phyloP scores from a whole-genome alignment of 1,140 invertebrate genomes.

The Drosophila tropicalis region DNA sequence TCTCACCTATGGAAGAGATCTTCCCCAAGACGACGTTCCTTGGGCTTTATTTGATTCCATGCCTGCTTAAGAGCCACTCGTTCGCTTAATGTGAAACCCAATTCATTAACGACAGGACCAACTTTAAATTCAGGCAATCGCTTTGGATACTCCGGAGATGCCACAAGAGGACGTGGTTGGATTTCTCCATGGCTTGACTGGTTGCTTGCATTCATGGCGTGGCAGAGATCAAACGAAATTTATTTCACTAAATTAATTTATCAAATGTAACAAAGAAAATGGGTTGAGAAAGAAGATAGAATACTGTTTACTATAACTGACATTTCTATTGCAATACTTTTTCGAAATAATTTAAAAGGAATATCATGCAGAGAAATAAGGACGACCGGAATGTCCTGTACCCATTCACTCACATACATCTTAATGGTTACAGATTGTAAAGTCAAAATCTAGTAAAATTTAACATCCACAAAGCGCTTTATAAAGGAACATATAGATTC shows the following conservation, averaged over 20 bases:
- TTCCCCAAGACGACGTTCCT: constrained; percentile 43
- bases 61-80: constrained; percentile 48
- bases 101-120: constrained; percentile 48
- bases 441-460: no score
- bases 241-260: background rate
- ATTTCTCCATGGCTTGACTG: background rate
- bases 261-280: background rate
- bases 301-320: no score
- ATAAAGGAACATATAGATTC: no score
- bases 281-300: background rate
- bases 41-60: constrained; percentile 50
- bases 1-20: constrained; percentile 47
- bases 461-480: no score
- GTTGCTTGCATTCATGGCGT: background rate
- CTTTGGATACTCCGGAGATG: constrained; percentile 39
- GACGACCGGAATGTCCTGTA: no score
- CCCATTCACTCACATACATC: no score
- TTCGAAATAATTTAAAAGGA: no score
- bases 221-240: background rate
- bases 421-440: no score
- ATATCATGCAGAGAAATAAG: no score
- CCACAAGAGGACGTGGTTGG: background rate
- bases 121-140: constrained; percentile 27
- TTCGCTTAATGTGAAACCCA: constrained; percentile 52
- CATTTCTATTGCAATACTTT: no score